These are phyloP conservation scores for Bostrychus sinensis DNA, from an alignment of 2,113 vertebrate genomes.

Conservation along the genomic window DNA sequence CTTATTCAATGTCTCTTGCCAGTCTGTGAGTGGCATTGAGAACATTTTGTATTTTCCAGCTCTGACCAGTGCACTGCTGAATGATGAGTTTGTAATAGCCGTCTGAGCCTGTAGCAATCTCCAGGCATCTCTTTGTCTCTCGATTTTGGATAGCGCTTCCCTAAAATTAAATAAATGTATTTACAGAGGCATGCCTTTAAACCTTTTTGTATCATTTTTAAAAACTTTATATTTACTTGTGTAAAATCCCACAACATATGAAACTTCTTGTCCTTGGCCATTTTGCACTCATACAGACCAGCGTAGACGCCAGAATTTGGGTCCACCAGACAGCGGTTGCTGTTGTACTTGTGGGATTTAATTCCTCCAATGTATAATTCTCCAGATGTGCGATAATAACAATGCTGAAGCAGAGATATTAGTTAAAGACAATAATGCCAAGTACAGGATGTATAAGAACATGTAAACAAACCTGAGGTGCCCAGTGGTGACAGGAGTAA, in stretches of 20 bases:
- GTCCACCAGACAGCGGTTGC: slow-evolving; percentile 70
- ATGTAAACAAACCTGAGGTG: slow-evolving; percentile 56
- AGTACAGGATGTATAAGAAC: neutral
- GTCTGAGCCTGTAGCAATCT: slow-evolving; percentile 35
- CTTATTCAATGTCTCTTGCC: neutral
- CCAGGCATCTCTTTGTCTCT: slow-evolving; percentile 72
- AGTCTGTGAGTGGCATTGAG: slow-evolving; percentile 27
- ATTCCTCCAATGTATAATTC: slow-evolving; percentile 61
- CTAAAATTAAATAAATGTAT: slow-evolving; percentile 47
- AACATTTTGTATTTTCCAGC: slow-evolving; percentile 73
- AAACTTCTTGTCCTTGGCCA: slow-evolving; percentile 44
- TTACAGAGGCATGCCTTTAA: neutral
- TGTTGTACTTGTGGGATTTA: slow-evolving; percentile 54
- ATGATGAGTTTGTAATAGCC: slow-evolving; percentile 48
- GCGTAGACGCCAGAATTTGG: slow-evolving; percentile 34
- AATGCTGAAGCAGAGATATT: slow-evolving; percentile 38
- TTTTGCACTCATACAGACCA: slow-evolving; percentile 55
- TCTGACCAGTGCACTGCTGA: slow-evolving; percentile 69
- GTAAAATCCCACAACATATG: slow-evolving; percentile 76
- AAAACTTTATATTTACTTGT: slow-evolving; percentile 61
- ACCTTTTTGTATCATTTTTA: neutral
- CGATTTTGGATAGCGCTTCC: slow-evolving; percentile 69
- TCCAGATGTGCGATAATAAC: slow-evolving; percentile 49
- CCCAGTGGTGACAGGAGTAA: slow-evolving; percentile 54
- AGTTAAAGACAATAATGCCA: neutral